These are phyloP conservation scores for Gastracanthus pulcherrimus DNA, from an alignment of 2,888 invertebrate genomes.

Conservation along the genomic window DNA sequence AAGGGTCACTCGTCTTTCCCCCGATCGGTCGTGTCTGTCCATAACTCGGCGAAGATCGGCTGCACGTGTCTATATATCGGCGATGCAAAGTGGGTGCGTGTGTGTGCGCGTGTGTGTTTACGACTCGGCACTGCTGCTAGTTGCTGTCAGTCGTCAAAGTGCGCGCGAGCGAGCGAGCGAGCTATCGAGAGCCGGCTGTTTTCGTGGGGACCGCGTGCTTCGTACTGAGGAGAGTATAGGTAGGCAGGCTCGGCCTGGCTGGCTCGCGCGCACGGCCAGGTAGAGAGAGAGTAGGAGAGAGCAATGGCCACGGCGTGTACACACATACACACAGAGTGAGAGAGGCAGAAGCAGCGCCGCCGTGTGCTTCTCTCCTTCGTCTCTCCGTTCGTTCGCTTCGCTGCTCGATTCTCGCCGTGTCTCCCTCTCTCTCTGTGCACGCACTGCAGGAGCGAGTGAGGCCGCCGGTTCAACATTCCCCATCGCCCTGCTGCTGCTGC, in stretches of 20 bases:
- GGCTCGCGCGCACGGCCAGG: conserved; percentile 47
- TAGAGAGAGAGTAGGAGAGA: conserved; percentile 64
- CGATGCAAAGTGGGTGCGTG: too few species aligned
- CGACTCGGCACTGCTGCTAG: too few species aligned
- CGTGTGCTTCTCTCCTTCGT: conserved; percentile 46
- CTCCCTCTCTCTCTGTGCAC: conserved; percentile 22
- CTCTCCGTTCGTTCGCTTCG: conserved; percentile 60
- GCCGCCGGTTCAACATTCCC: conserved; percentile 70
- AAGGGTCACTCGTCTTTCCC: not conserved
- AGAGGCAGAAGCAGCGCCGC: too few species aligned
- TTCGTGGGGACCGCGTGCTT: conserved; percentile 76
- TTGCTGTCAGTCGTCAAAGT: too few species aligned
- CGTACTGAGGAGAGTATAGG: conserved; percentile 71
- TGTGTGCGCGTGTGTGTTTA: too few species aligned
- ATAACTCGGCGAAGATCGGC: not conserved
- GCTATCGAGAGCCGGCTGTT: conserved; percentile 64
- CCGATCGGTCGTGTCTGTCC: not conserved
- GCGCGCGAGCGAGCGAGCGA: not conserved
- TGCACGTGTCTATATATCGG: not conserved
- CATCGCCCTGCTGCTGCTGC: conserved; percentile 73
- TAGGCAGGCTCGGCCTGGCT: not conserved
- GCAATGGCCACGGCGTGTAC: conserved; percentile 66
- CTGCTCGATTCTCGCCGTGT: conserved; percentile 48
- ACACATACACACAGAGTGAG: too few species aligned
- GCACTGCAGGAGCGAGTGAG: not conserved